Conservation (phyloP, 2,888 invertebrate species). For the Operophtera brumata region DNA sequence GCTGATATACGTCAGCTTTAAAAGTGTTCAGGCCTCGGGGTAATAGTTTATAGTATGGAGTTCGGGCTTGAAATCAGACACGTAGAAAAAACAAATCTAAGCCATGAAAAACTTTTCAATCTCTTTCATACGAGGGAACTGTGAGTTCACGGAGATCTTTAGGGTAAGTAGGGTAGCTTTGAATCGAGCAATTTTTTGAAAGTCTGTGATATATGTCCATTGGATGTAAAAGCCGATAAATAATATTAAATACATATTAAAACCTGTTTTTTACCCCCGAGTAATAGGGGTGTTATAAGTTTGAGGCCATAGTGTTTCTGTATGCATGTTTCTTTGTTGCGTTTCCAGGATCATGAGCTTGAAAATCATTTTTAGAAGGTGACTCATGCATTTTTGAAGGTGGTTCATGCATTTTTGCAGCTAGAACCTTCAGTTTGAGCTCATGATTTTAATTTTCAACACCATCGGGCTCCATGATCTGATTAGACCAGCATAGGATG, state of each 20-base stretch:
- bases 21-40: conserved; percentile 47
- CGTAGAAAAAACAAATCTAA: conserved; percentile 58
- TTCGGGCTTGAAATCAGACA: conserved; percentile 51
- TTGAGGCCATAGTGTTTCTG: too few species aligned
- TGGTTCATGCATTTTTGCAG: too few species aligned
- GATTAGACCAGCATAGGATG: too few species aligned
- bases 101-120: conserved; percentile 52
- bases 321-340: too few species aligned
- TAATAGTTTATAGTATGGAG: conserved; percentile 57
- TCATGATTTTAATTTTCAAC: too few species aligned
- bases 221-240: conserved; percentile 11
- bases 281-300: too few species aligned
- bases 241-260: conserved; percentile 30
- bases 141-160: conserved; percentile 43
- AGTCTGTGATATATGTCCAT: conserved; percentile 26
- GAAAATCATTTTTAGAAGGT: too few species aligned
- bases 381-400: too few species aligned
- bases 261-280: conserved; percentile 39
- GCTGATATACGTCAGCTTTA: conserved; percentile 55
- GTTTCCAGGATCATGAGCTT: too few species aligned
- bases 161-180: conserved; percentile 39
- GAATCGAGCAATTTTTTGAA: conserved; percentile 29
- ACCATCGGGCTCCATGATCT: too few species aligned
- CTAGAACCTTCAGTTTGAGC: too few species aligned
- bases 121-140: conserved; percentile 44